These are phyloP conservation scores for Cossypha niveicapilla DNA, from an alignment of 2,797 vertebrate genomes.

Conservation along the genomic window DNA sequence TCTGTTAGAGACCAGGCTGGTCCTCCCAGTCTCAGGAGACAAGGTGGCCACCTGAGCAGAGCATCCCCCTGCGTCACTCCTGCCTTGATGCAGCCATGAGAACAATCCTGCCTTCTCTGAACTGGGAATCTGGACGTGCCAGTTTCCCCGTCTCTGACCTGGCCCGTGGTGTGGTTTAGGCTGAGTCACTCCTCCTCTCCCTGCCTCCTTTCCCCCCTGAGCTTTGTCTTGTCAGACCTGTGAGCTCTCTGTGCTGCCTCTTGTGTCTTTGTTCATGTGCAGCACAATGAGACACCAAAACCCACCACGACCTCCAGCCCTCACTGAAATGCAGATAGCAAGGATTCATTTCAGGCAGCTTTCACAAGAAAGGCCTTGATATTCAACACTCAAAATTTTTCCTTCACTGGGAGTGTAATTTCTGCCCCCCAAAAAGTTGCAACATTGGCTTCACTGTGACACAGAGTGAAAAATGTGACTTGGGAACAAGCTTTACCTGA, in stretches of 20 bases:
- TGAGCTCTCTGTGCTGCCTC: not conserved
- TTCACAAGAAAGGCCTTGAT: not conserved
- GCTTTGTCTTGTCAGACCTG: not conserved
- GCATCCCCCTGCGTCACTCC: not conserved
- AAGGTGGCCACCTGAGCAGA: not conserved
- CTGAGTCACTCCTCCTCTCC: not conserved
- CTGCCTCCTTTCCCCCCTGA: not conserved
- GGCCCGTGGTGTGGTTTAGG: not conserved
- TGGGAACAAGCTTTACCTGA: not conserved
- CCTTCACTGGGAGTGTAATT: not conserved
- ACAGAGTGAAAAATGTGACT: not conserved
- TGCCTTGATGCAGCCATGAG: not conserved
- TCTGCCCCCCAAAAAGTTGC: not conserved
- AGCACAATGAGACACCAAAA: not conserved
- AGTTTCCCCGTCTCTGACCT: not conserved
- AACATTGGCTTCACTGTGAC: not conserved
- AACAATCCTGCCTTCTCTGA: rapidly evolving
- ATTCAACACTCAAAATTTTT: not conserved
- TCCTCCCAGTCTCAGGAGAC: not conserved
- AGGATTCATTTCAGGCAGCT: not conserved
- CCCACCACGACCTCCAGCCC: not conserved
- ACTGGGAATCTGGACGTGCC: not conserved
- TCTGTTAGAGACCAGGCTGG: not conserved
- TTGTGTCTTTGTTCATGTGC: not conserved
- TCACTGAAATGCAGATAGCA: not conserved